Conservation (phyloP, 2,797 vertebrate species). For the Holocentrus rufus region DNA sequence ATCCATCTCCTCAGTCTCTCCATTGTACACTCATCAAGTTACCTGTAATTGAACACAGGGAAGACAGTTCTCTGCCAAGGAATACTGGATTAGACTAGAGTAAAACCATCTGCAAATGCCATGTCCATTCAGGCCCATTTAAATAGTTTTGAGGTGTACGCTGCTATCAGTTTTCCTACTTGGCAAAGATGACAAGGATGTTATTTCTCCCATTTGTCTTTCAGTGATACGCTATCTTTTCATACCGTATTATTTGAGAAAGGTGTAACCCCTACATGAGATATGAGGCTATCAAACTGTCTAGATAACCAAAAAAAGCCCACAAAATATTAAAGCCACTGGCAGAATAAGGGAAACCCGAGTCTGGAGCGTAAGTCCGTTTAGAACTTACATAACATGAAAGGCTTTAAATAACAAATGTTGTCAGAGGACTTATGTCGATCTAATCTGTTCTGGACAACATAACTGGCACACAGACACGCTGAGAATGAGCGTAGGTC, state of each 20-base stretch:
- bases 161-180: constrained; percentile 25
- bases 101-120: constrained; percentile 16
- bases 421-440: constrained; percentile 60
- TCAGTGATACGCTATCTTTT: constrained; percentile 2
- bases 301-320: neutral
- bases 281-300: constrained; percentile 1
- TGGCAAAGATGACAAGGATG: constrained; percentile 48
- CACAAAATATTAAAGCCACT: neutral
- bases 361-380: constrained; percentile 5
- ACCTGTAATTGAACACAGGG: constrained; percentile 8
- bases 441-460: constrained; percentile 61
- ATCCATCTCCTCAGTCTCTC: neutral
- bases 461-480: constrained; percentile 56
- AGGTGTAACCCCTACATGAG: constrained; percentile 2
- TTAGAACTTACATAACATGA: constrained; percentile 49
- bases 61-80: neutral
- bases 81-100: constrained; percentile 10
- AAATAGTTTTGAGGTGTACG: constrained; percentile 35
- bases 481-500: constrained; percentile 56
- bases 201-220: constrained; percentile 8
- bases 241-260: neutral
- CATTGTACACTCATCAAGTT: constrained; percentile 15
- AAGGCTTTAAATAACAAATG: constrained; percentile 65
- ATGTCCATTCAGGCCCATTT: constrained; percentile 31
- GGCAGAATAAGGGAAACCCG: neutral